These are phyloP conservation scores for Heliopora coerulea DNA, from an alignment of 92 coral and sea anemone species.

Conservation along the genomic window DNA sequence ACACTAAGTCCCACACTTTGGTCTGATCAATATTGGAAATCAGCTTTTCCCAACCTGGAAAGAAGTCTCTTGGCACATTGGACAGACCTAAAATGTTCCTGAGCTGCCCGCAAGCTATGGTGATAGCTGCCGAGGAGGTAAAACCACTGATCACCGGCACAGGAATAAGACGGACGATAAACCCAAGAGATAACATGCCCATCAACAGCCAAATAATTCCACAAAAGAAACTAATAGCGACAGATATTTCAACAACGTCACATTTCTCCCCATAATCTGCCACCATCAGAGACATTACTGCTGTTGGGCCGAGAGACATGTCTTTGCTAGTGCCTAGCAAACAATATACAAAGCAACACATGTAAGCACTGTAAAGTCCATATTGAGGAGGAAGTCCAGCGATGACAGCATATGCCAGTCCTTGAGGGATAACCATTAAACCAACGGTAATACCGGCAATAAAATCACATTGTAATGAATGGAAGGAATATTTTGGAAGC, in stretches of 20 bases:
- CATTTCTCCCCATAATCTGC: constrained; percentile 25
- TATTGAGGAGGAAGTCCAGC: constrained; percentile 35
- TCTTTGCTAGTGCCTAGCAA: constrained; percentile 22
- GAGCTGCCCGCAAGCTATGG: constrained; percentile 30
- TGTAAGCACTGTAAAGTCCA: constrained; percentile 37
- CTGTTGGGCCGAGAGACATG: constrained; percentile 35
- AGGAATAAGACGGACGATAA: constrained; percentile 37
- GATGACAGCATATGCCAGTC: constrained; percentile 32
- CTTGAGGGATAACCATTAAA: constrained; percentile 39
- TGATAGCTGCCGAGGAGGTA: constrained; percentile 37
- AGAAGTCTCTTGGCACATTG: constrained; percentile 7
- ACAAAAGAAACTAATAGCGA: constrained; percentile 18
- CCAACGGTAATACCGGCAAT: constrained; percentile 39
- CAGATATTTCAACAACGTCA: constrained; percentile 21
- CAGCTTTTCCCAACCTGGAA: not conserved
- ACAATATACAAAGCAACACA: constrained; percentile 32
- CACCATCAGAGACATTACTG: constrained; percentile 35
- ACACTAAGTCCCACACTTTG: not conserved
- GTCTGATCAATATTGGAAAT: constrained; percentile 18
- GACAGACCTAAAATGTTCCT: constrained; percentile 25
- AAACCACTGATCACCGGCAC: constrained; percentile 37
- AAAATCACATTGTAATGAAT: constrained; percentile 33
- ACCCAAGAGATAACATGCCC: constrained; percentile 36
- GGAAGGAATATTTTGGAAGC: constrained; percentile 30
- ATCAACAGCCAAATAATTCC: constrained; percentile 16